A percentile compares a stretch with the other conserved stretches of the same genome.
These are phyloP conservation scores for Xestia sexstrigata DNA, from an alignment of 2,888 invertebrate genomes.

Conservation along the genomic window DNA sequence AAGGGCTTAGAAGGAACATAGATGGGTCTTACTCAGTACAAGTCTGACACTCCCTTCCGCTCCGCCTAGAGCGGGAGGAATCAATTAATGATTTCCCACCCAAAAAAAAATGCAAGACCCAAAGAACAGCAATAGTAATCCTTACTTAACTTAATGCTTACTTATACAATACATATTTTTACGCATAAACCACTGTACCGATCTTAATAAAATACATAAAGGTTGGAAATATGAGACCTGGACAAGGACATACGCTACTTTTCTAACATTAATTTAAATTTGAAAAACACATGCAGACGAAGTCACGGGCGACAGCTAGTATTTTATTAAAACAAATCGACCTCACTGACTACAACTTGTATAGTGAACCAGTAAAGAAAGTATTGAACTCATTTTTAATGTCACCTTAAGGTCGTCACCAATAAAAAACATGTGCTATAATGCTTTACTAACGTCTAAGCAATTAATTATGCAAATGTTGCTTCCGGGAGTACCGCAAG, in stretches of 20 bases:
- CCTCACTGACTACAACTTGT: background rate
- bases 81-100: no score
- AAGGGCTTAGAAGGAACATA: no score
- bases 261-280: background rate
- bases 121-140: background rate
- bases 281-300: background rate
- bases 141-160: background rate
- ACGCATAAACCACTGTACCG: no score
- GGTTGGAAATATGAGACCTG: background rate
- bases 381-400: constrained; percentile 7
- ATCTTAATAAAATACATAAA: background rate
- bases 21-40: no score
- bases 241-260: background rate
- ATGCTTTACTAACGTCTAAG: constrained; percentile 34
- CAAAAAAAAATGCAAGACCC: background rate
- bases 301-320: background rate
- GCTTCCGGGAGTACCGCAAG: constrained; percentile 58
- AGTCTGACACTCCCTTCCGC: no score
- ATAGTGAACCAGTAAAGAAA: constrained; percentile 29
- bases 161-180: background rate
- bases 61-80: no score
- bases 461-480: constrained; percentile 55
- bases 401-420: constrained; percentile 2
- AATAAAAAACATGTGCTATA: constrained; percentile 8
- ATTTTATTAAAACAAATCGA: background rate